phyloP scores from a whole-genome alignment of 1,140 invertebrate species.

The Lepidotrigona ventralis region DNA sequence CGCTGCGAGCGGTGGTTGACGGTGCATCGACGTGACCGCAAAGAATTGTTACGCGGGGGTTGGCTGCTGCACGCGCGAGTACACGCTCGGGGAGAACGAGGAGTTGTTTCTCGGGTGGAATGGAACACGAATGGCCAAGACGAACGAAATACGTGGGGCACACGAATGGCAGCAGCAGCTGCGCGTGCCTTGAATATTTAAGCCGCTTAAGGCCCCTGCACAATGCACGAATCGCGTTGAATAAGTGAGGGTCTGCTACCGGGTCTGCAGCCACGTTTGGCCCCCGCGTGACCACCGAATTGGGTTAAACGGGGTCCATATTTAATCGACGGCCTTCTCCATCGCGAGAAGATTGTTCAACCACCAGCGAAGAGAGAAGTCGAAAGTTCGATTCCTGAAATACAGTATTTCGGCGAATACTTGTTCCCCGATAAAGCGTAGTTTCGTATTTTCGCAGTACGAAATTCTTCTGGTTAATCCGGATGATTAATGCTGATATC shows the following conservation, averaged over 20 bases:
- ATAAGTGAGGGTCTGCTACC: conserved; percentile 28
- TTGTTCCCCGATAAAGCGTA: no score
- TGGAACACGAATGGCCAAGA: conserved; percentile 62
- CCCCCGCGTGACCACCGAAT: conserved; percentile 45
- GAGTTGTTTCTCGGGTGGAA: conserved; percentile 44
- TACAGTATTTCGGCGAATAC: no score
- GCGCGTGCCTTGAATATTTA: conserved; percentile 75
- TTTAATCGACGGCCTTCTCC: conserved; percentile 63
- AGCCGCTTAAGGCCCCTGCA: conserved; percentile 55
- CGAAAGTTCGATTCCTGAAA: background rate
- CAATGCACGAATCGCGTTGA: conserved; percentile 54
- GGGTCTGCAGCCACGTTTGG: background rate
- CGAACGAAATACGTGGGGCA: conserved; percentile 66
- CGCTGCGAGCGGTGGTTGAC: background rate
- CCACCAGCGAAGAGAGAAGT: background rate
- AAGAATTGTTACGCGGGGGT: conserved; percentile 12
- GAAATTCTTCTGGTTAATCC: no score
- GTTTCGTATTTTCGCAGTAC: no score
- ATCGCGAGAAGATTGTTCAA: background rate
- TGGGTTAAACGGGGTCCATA: conserved; percentile 66
- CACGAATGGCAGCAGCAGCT: conserved; percentile 63
- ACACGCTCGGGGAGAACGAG: no score
- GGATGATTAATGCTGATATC: no score
- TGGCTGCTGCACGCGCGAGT: background rate
- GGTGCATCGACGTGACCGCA: conserved; percentile 38